These are phyloP conservation scores for Drosophila neocordata DNA, from an alignment of 1,140 invertebrate species.

Conservation along the genomic window DNA sequence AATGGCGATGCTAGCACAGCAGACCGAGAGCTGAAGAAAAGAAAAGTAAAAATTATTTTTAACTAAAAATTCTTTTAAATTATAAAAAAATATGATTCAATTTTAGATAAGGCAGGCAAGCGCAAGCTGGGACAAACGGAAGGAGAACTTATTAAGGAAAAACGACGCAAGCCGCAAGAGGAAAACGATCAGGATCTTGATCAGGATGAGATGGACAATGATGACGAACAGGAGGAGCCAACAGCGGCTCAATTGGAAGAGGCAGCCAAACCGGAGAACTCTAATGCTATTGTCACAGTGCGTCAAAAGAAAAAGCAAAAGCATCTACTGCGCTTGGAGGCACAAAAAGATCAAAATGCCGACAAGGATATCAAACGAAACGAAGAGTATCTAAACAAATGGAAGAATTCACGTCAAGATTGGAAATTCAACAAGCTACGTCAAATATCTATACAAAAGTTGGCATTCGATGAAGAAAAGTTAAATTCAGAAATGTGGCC, in stretches of 20 bases:
- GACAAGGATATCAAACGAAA: constrained; percentile 80
- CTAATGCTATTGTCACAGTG: constrained; percentile 66
- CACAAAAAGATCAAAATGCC: constrained; percentile 54
- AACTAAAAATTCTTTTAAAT: background rate
- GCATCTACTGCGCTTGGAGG: constrained; percentile 65
- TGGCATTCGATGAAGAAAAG: constrained; percentile 85
- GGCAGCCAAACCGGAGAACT: constrained; percentile 71
- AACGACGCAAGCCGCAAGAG: constrained; percentile 46
- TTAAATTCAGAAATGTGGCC: constrained; percentile 86
- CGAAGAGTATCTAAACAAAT: constrained; percentile 86
- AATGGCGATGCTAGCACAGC: constrained; percentile 8
- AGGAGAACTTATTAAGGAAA: constrained; percentile 24
- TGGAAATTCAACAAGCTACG: constrained; percentile 91
- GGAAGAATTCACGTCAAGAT: constrained; percentile 87
- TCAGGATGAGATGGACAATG: constrained; percentile 10
- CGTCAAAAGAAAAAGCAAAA: constrained; percentile 79
- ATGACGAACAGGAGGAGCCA: constrained; percentile 48
- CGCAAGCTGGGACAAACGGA: constrained; percentile 29
- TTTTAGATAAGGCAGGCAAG: constrained; percentile 42
- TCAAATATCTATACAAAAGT: constrained; percentile 89
- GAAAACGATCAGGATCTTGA: background rate
- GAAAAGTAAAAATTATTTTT: constrained; percentile 10
- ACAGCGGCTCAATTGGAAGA: constrained; percentile 63
- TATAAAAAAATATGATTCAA: background rate
- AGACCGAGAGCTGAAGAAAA: constrained; percentile 4